Evolutionary conservation across 2,113 vertebrate species (phyloP).

Genomic region (Ceuthmochares aereus): DNA sequence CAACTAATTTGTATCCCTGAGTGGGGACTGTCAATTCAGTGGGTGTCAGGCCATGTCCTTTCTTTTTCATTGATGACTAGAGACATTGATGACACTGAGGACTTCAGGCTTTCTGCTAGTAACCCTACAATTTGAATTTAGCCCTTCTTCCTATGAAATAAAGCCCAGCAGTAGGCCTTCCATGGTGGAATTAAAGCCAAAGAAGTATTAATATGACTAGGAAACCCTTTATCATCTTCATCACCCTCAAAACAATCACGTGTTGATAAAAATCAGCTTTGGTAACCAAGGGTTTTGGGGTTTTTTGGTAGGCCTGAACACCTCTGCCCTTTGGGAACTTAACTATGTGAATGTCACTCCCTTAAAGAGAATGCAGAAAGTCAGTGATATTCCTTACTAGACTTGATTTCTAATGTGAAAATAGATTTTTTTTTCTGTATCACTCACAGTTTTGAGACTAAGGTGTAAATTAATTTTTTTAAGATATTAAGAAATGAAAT

Average conservation of each 20-base stretch:
- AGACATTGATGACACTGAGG: too few relatives aligned
- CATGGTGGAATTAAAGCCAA: neutral
- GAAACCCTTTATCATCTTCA: neutral
- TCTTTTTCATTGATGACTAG: neutral
- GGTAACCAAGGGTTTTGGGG: neutral
- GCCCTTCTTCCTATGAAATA: neutral
- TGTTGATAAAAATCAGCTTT: rapidly evolving
- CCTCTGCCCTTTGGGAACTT: neutral
- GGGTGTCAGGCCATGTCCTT: neutral
- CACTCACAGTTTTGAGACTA: too few relatives aligned
- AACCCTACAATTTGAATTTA: neutral
- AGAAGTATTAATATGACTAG: neutral
- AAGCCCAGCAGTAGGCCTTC: neutral
- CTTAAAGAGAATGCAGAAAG: neutral
- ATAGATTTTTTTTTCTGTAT: too few relatives aligned
- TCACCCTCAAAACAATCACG: neutral
- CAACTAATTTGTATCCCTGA: neutral
- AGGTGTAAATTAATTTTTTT: too few relatives aligned
- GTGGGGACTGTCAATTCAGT: neutral
- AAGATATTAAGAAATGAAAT: neutral
- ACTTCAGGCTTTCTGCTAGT: neutral
- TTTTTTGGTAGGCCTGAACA: neutral
- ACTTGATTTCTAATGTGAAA: too few relatives aligned
- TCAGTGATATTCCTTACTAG: neutral
- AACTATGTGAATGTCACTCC: neutral